Percentiles rank a stretch among this genome's conserved stretches.
These are phyloP conservation scores for Drosophila lacertosa DNA, from an alignment of 1,140 invertebrate genomes.

Conservation along the genomic window DNA sequence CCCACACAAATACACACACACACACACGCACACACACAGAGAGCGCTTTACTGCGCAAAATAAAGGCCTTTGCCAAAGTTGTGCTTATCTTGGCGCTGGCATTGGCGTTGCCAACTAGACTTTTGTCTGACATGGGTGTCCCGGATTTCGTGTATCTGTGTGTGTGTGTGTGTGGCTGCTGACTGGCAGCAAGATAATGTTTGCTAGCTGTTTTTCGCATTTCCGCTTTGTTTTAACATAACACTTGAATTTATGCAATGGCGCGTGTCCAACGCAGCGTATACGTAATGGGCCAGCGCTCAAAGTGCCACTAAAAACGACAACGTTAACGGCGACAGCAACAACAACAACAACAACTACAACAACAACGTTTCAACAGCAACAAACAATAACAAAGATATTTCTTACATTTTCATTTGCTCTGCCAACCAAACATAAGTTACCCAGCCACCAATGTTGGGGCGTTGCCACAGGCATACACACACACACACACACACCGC, in stretches of 20 bases:
- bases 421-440: constrained; percentile 29
- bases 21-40: background rate
- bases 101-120: constrained; percentile 49
- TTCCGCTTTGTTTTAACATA: constrained; percentile 81
- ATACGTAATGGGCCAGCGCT: constrained; percentile 74
- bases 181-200: constrained; percentile 62
- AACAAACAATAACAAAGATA: constrained; percentile 77
- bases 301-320: constrained; percentile 75
- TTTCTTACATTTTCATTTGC: constrained; percentile 68
- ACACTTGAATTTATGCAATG: constrained; percentile 81
- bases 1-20: constrained; percentile 33
- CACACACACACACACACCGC: constrained; percentile 25
- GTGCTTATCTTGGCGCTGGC: constrained; percentile 62
- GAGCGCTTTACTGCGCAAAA: constrained; percentile 58
- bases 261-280: constrained; percentile 79
- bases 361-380: constrained; percentile 36
- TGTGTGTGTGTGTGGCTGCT: background rate
- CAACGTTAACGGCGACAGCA: constrained; percentile 47
- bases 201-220: constrained; percentile 72
- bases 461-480: constrained; percentile 57
- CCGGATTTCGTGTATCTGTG: constrained; percentile 25
- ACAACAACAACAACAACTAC: constrained; percentile 39
- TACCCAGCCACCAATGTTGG: constrained; percentile 26
- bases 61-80: constrained; percentile 64
- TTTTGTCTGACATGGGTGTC: constrained; percentile 45